Evolutionary conservation across 1,140 invertebrate species (phyloP).

Genomic region (Panagrolaimus sp.): DNA sequence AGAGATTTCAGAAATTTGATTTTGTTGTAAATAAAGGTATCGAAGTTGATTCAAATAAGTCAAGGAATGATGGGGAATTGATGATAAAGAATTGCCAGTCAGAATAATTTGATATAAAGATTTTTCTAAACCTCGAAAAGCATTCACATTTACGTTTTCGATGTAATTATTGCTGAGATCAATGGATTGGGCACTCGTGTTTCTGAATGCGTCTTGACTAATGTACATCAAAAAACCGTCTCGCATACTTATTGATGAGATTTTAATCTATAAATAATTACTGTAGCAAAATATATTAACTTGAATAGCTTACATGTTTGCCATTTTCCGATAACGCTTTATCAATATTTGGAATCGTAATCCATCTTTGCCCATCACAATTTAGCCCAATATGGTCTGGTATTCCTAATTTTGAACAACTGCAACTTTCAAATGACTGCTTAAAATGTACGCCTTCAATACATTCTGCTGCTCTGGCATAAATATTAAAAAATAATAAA

Average conservation of each 20-base stretch:
- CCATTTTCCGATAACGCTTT: not conserved
- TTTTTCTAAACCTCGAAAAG: conserved; percentile 46
- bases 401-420: not conserved
- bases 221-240: conserved; percentile 24
- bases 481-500: not conserved
- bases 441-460: not conserved
- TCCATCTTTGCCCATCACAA: conserved; percentile 9
- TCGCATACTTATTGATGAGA: conserved; percentile 22
- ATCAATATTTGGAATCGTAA: conserved; percentile 6
- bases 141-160: conserved; percentile 41
- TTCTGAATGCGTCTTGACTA: conserved; percentile 38
- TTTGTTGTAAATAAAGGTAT: conserved; percentile 9
- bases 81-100: not conserved
- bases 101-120: conserved; percentile 16
- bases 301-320: too few species aligned
- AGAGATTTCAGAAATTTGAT: conserved; percentile 3
- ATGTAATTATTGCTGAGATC: conserved; percentile 38
- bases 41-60: conserved; percentile 40
- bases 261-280: conserved; percentile 12
- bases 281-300: too few species aligned
- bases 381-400: not conserved
- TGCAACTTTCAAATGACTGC: not conserved
- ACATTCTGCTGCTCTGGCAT: not conserved
- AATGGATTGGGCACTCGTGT: conserved; percentile 34
- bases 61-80: conserved; percentile 38